phyloP scores from a whole-genome alignment of 64 coral and sea anemone species.

The Montipora cactus region DNA sequence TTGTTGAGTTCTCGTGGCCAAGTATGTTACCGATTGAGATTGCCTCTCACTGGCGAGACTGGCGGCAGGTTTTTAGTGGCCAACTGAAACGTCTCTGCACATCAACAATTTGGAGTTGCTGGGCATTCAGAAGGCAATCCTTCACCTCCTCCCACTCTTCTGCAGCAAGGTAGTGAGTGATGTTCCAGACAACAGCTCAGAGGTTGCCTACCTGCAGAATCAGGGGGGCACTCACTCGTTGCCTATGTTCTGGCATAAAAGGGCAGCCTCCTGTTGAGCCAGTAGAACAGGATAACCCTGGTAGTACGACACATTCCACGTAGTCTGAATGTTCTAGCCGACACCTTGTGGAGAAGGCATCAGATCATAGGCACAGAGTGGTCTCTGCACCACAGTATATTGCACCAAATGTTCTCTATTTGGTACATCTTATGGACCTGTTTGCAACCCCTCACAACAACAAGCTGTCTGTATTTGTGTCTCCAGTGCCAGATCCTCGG shows the following conservation, averaged over 20 bases:
- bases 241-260: background rate
- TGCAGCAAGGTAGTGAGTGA: conserved; percentile 15
- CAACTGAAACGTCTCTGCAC: background rate
- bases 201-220: conserved; percentile 3
- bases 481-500: background rate
- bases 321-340: conserved; percentile 31
- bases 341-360: conserved; percentile 25
- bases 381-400: conserved; percentile 3
- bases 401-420: conserved; percentile 5
- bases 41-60: background rate
- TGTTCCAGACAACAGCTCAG: conserved; percentile 18
- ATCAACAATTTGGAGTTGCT: background rate
- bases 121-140: background rate
- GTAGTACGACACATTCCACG: conserved; percentile 6
- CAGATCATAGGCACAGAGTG: background rate
- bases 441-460: no score
- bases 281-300: conserved; percentile 15
- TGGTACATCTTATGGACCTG: no score
- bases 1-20: background rate
- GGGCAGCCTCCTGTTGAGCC: background rate
- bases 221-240: conserved; percentile 3
- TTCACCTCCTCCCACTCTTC: background rate
- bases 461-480: background rate
- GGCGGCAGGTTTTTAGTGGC: no score
- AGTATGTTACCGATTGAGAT: conserved; percentile 14